These are phyloP conservation scores for Xenops minutus DNA, from an alignment of 2,797 vertebrate species.

Conservation along the genomic window DNA sequence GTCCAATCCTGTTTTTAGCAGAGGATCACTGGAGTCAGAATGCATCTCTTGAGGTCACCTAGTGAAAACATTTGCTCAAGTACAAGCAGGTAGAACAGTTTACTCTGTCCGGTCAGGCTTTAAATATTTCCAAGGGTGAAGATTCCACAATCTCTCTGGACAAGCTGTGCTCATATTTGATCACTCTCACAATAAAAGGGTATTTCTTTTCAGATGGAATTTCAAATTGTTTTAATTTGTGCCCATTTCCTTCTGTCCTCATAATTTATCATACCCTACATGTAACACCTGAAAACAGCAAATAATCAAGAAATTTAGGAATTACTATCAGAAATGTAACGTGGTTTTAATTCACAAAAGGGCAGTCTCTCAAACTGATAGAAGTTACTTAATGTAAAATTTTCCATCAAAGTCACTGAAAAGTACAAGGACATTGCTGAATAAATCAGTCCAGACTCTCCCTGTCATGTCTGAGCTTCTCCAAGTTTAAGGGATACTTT, in stretches of 20 bases:
- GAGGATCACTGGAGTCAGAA: background rate
- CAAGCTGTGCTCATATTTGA: background rate
- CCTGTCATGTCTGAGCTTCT: background rate
- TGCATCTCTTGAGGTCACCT: background rate
- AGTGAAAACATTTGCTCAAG: background rate
- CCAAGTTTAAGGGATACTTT: background rate
- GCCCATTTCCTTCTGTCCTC: background rate
- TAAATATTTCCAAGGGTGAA: background rate
- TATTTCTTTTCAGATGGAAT: background rate
- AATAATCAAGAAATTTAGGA: background rate
- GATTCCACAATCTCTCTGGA: rapidly evolving
- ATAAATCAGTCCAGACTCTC: background rate
- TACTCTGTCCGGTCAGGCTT: background rate
- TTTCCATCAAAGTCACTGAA: background rate
- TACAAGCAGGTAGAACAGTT: background rate
- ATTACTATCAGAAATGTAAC: background rate
- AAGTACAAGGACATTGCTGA: background rate
- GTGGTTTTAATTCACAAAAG: background rate
- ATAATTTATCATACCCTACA: background rate
- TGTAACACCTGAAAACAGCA: background rate
- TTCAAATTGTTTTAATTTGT: background rate
- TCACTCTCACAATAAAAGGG: background rate
- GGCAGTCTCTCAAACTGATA: rapidly evolving
- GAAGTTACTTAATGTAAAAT: background rate
- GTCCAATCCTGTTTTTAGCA: background rate